Evolutionary conservation across 1,140 invertebrate genomes (phyloP), one percentile per base, ranked within the genome.

Genomic region (Eupeodes corollae): DNA sequence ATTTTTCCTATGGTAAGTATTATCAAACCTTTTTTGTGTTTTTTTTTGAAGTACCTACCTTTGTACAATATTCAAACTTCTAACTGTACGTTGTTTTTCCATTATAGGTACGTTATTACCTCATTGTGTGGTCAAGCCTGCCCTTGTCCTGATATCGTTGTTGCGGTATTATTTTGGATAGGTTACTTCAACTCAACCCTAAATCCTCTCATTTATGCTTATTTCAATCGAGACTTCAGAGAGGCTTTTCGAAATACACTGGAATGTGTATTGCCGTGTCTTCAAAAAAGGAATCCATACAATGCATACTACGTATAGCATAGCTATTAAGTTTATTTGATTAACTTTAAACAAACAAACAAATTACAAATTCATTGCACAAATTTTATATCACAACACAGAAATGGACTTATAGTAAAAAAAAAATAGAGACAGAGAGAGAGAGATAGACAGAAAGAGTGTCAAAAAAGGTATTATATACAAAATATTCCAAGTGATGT

Each of bases 161-260:
- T 87, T 1, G 77, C 80, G n/a, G 76, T 86, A 21, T 70, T 88
- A 1, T 88, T 88, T 69, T 88, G 85, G 85, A 84, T 87, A 54
- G 84, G 85, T 33, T 88, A 87, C 72, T 91, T 94, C 74, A 98
- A 98, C 72, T 96, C 91, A n/a, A 91, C 90, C 21, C 77, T 96
- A 19, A 98, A 98, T 71, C 93, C 92, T 1, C 75, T 96, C 47
- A 96, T 97, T 58, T 98, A 98, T 73, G 92, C 92, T 50, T 98
- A 97, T 71, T 98, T 97, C 75, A 98, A 99, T 71, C 78, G 91
- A 19, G 95, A 98, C 69, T 99, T 98, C 71, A 78, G 93, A 65
- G 87, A 92, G 67, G 93, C 94, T 18, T 98, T 98, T 71, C 91
- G 90, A 68, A 89, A 94, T 67, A 94, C 90, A 15, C 73, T 95